A percentile compares a stretch with the other conserved stretches of the same genome.
Conservation (phyloP, 2,797 vertebrate species). For the Enteromius radiatus region DNA sequence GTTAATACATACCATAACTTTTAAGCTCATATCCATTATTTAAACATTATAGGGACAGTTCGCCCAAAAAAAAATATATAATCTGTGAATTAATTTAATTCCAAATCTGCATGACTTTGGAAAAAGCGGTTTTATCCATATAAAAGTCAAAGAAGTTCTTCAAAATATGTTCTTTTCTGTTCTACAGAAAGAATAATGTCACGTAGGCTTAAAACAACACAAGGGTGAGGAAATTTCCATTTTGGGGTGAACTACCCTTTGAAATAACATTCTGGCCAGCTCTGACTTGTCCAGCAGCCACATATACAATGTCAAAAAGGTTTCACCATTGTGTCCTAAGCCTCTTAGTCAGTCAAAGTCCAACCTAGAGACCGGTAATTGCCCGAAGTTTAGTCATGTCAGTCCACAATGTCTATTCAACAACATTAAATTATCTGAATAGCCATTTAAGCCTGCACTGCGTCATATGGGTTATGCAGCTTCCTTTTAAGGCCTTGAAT, state of each 20-base stretch:
- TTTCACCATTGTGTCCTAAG: conserved; percentile 17
- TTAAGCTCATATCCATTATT: not conserved
- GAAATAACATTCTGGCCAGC: not conserved
- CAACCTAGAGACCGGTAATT: conserved; percentile 7
- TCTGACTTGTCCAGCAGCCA: conserved; percentile 23
- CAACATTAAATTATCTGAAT: conserved; percentile 24
- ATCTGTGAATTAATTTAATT: not conserved
- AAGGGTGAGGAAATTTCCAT: not conserved
- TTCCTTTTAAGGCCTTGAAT: not conserved
- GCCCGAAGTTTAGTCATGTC: conserved; percentile 21
- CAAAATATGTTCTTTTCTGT: not conserved
- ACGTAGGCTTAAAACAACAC: not conserved
- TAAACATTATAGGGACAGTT: not conserved
- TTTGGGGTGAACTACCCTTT: not conserved
- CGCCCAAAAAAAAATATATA: not conserved
- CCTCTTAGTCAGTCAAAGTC: conserved; percentile 31
- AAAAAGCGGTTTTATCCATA: not conserved
- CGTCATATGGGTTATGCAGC: not conserved
- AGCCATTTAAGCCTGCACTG: not conserved
- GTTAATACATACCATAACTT: conserved; percentile 39
- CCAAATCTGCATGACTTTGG: not conserved
- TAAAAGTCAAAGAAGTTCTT: not conserved
- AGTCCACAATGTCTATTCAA: not conserved
- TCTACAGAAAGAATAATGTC: not conserved
- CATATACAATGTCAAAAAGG: conserved; percentile 18